Evolutionary conservation across 2,888 invertebrate genomes (phyloP).

Genomic region (Pherbina coryleti): DNA sequence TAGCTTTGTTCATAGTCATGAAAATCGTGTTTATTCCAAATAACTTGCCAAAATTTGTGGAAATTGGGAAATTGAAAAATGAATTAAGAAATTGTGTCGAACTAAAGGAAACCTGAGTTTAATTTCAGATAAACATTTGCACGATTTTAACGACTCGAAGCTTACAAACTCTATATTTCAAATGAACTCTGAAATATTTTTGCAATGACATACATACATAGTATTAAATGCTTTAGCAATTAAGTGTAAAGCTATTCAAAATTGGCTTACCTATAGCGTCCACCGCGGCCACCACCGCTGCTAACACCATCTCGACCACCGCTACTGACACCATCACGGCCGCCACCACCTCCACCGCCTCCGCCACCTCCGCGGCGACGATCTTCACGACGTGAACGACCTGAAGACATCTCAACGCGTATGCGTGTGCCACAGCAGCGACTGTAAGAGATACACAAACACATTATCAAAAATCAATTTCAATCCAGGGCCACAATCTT

Average conservation of each 20-base stretch:
- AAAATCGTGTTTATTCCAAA: background rate
- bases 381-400: constrained; percentile 82
- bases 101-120: background rate
- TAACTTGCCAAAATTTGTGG: background rate
- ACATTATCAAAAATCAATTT: constrained; percentile 1
- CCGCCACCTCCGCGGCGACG: constrained; percentile 70
- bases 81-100: background rate
- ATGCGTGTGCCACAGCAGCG: constrained; percentile 91
- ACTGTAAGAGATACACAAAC: constrained; percentile 69
- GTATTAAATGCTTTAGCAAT: background rate
- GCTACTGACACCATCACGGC: constrained; percentile 57
- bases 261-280: constrained; percentile 64
- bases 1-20: background rate
- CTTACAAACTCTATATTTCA: background rate
- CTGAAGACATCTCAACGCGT: constrained; percentile 93
- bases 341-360: constrained; percentile 59
- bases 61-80: no score
- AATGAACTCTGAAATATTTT: background rate
- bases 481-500: background rate
- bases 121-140: background rate
- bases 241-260: constrained; percentile 25
- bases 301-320: constrained; percentile 52
- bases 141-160: background rate
- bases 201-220: constrained; percentile 4
- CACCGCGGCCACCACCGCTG: constrained; percentile 54